Conservation (phyloP, 2,113 vertebrate species). For the Hylia prasina region DNA sequence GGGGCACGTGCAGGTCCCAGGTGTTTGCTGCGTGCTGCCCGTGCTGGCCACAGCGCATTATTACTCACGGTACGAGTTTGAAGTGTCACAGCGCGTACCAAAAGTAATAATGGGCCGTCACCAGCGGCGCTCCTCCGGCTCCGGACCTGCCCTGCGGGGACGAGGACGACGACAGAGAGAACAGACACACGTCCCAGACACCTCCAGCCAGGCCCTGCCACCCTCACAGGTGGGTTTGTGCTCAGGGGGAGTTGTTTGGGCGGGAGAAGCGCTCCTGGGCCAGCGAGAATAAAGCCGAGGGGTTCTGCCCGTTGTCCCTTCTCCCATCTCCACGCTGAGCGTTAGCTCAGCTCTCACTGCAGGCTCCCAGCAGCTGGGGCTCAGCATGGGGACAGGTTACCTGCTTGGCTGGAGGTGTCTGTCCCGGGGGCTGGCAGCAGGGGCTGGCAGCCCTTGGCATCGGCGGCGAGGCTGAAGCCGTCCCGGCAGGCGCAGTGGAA, state of each 20-base stretch:
- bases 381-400: background rate
- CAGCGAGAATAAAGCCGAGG: background rate
- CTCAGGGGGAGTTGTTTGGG: background rate
- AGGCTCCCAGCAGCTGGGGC: background rate
- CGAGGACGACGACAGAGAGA: rapidly evolving
- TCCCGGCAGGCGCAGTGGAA: conserved; percentile 77
- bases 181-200: background rate
- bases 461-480: conserved; percentile 70
- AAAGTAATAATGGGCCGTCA: conserved; percentile 98
- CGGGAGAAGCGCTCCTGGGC: background rate
- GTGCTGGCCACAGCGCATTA: conserved; percentile 92
- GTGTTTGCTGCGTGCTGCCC: background rate
- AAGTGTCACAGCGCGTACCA: conserved; percentile 99
- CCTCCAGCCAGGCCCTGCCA: background rate
- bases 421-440: background rate
- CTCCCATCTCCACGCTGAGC: background rate
- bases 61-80: conserved; percentile 99
- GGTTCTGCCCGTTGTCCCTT: background rate
- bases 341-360: background rate
- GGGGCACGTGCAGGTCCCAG: background rate
- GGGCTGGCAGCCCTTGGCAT: conserved; percentile 66
- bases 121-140: conserved; percentile 61
- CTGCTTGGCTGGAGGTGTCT: conserved; percentile 2
- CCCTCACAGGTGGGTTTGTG: background rate
- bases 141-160: background rate